Percentiles rank a stretch among this genome's conserved stretches.
Evolutionary conservation across 2,113 vertebrate species (phyloP).

Genomic region (Sciurus niger): DNA sequence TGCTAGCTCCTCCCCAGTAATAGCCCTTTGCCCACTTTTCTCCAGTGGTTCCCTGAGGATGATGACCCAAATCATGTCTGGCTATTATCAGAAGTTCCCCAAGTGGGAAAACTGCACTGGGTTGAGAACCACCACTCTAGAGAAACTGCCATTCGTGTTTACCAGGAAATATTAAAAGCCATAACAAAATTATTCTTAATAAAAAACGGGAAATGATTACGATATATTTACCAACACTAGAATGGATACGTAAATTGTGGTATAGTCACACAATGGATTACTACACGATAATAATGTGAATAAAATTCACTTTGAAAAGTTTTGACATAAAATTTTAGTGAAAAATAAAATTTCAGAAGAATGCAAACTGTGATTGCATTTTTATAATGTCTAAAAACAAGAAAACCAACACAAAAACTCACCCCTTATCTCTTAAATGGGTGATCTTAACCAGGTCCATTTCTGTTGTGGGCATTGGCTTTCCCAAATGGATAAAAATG

Average conservation of each 20-base stretch:
- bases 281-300: neutral
- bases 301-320: neutral
- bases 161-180: neutral
- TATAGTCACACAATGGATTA: neutral
- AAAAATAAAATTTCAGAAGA: neutral
- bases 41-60: neutral
- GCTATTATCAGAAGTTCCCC: neutral
- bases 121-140: neutral
- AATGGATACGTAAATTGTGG: neutral
- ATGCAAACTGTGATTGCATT: neutral
- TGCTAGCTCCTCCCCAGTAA: neutral
- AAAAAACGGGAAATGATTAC: neutral
- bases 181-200: neutral
- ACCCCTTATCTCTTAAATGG: neutral
- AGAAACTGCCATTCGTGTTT: neutral
- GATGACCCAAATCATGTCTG: neutral
- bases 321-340: constrained; percentile 19
- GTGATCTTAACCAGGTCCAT: neutral
- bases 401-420: neutral
- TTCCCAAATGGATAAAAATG: neutral
- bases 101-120: neutral
- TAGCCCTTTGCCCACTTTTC: neutral
- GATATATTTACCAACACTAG: neutral
- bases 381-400: neutral
- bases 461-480: neutral